A percentile compares a stretch with the other conserved stretches of the same genome.
phyloP scores from a whole-genome alignment of 2,888 invertebrate species.

The Trachelus stipa region DNA sequence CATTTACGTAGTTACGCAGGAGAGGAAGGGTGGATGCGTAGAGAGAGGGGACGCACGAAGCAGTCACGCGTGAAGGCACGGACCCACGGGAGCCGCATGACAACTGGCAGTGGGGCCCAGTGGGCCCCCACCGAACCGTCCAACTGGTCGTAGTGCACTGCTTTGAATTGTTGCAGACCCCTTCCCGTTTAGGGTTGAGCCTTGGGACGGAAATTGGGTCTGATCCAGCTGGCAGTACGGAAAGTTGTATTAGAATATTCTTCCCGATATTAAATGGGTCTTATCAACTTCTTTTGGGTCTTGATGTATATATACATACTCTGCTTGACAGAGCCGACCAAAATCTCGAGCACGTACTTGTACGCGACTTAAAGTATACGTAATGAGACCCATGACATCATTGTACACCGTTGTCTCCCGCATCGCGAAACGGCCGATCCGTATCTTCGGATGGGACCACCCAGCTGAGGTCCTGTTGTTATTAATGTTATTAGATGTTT shows the following conservation, averaged over 20 bases:
- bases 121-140: neutral
- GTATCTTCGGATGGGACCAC: slow-evolving; percentile 32
- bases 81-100: slow-evolving; percentile 45
- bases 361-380: neutral
- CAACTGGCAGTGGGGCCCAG: slow-evolving; percentile 39
- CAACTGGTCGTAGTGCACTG: neutral
- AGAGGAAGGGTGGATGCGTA: slow-evolving; percentile 14
- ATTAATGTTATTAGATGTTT: slow-evolving; percentile 54
- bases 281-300: neutral
- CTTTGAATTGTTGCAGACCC: neutral
- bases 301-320: neutral
- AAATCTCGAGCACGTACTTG: neutral
- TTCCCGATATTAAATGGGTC: neutral
- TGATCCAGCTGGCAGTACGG: neutral
- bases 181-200: neutral
- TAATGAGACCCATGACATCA: slow-evolving; percentile 4
- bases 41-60: slow-evolving; percentile 23
- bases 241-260: neutral
- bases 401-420: slow-evolving; percentile 6
- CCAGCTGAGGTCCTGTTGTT: slow-evolving; percentile 37
- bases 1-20: slow-evolving; percentile 9
- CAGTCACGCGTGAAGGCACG: slow-evolving; percentile 47
- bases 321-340: neutral
- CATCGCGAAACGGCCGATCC: slow-evolving; percentile 29
- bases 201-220: neutral